A percentile compares a stretch with the other conserved stretches of the same genome.
phyloP scores from a whole-genome alignment of 2,888 invertebrate species.

The Agonopterix subpropinquella region DNA sequence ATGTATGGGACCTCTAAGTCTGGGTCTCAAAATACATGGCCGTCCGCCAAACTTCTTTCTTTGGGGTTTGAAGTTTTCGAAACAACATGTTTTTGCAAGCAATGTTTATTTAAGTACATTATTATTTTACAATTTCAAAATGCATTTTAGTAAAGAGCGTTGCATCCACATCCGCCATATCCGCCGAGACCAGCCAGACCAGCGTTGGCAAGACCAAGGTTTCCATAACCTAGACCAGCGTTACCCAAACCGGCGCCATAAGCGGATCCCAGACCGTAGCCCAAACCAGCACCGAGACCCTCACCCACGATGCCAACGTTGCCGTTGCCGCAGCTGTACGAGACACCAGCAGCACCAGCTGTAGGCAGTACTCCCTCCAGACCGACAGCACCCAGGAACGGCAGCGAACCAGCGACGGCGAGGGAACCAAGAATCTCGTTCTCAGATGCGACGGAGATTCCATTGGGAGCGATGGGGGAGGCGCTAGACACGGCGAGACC shows the following conservation, averaged over 20 bases:
- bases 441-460: conserved; percentile 26
- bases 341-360: conserved; percentile 22
- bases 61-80: too few species aligned
- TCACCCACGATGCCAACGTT: conserved; percentile 8
- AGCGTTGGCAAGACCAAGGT: conserved; percentile 6
- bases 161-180: neutral
- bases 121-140: too few species aligned
- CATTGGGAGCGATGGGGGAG: conserved; percentile 22
- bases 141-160: neutral
- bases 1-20: too few species aligned
- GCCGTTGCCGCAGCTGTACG: conserved; percentile 26
- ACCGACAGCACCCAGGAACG: conserved; percentile 24
- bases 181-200: conserved; percentile 1
- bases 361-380: conserved; percentile 22
- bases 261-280: conserved; percentile 2
- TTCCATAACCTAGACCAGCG: conserved; percentile 3
- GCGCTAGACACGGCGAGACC: conserved; percentile 18
- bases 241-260: conserved; percentile 11
- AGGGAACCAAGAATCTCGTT: conserved; percentile 29
- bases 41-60: too few species aligned
- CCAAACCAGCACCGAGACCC: conserved; percentile 10
- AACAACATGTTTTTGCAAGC: too few species aligned
- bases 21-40: too few species aligned
- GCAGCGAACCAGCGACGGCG: conserved; percentile 21
- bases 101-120: too few species aligned